phyloP scores from a whole-genome alignment of 2,113 vertebrate species.

The Psephotus haematonotus region DNA sequence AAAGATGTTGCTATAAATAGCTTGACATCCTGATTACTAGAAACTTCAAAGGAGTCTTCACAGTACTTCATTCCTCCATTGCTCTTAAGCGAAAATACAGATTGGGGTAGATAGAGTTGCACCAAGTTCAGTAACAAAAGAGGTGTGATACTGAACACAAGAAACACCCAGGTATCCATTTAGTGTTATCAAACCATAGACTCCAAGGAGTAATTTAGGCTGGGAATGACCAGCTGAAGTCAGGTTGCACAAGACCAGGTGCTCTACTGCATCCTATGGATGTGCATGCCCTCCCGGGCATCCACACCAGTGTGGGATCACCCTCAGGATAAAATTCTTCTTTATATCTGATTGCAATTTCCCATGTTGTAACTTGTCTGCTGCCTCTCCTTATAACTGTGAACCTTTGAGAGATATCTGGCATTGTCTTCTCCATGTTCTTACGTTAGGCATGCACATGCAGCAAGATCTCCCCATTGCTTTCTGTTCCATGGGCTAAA shows the following conservation, averaged over 20 bases:
- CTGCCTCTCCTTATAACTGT: not conserved
- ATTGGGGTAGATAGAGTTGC: not conserved
- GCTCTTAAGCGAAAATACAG: not conserved
- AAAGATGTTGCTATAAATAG: not conserved
- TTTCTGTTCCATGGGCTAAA: not conserved
- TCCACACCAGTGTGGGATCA: not conserved
- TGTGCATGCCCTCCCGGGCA: not conserved
- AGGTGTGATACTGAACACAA: not conserved
- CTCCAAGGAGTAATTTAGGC: not conserved
- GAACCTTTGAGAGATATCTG: not conserved
- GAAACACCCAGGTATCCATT: not conserved
- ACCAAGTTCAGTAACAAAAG: not conserved
- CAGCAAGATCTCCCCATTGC: not conserved
- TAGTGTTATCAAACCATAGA: not conserved
- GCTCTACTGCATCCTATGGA: rapidly evolving
- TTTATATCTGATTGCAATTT: not conserved
- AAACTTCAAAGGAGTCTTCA: not conserved
- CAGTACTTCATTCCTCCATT: not conserved
- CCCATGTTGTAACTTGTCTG: not conserved
- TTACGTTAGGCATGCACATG: not conserved
- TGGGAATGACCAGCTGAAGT: not conserved
- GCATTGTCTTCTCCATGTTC: not conserved
- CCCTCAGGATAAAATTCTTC: not conserved
- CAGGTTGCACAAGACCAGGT: not conserved
- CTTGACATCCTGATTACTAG: not conserved